Evolutionary conservation across 1,140 invertebrate species (phyloP), one percentile per base, ranked within the genome.

Genomic region (Achatina immaculata): DNA sequence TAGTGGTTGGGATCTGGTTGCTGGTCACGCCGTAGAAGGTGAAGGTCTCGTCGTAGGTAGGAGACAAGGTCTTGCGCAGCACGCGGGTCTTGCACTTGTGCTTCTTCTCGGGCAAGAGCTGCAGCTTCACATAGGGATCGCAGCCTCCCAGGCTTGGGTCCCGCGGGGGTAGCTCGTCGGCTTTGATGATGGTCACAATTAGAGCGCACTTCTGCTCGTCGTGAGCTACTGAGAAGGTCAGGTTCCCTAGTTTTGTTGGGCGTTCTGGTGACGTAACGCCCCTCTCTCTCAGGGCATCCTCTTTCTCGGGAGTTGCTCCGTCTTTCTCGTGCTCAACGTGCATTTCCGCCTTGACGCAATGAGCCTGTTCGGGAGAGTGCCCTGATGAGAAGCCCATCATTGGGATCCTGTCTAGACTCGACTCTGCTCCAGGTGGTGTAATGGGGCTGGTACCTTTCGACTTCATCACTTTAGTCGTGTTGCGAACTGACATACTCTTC

Each of bases 51-150:
- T 97, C 96, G 89, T 96, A 97, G 19, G 95, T 93, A 0, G 96
- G 96, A 88, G 95, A 95, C n/a, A 95, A 91, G 87, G 96, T 96
- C 90, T 95, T 95, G 55, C 95, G 92, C 86, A 96, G 94, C 0
- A 96, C 90, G 91, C 96, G 95, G 1, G 95, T 96, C 87, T 96
- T 95, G 88, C 95, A 96, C 89, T 96, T 96, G 91, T 96, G 96
- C 90, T 96, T 95, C 84, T 95, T 93, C 86, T 97, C 96, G 0
- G 96, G 96, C 0, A 96, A 92, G 4, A 97, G 92, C 89, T 96
- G 95, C 19, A 96, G 93, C 91, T 96, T 96, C 62, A 97, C 94
- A 89, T 96, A 97, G 0, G 96, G 96, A 92, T 97, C 96, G 81
- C 95, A 95, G 83, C 95, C 95, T 34, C 95, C 95, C 0, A 94